Base-by-base conservation (phyloP, 1,140 invertebrate genomes). In the Euglossa dilemma region DNA sequence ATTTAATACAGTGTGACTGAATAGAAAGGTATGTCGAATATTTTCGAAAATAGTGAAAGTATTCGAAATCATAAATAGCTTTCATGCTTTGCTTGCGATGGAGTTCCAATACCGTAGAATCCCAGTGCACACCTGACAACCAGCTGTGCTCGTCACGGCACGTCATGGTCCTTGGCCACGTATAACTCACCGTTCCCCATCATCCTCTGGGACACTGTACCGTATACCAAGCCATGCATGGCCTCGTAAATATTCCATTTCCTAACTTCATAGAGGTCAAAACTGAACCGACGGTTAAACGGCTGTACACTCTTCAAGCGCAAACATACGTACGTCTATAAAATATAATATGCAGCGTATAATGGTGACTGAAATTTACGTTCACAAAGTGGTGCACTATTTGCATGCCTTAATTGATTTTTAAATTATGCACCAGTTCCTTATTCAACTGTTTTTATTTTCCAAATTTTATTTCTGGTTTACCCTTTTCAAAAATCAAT, bases 111-210 rank as follows among this genome's bases (percentile, higher is more conserved):
- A 77, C 61, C 56, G 61, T 47, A 25, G 67, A 16, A 72, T 72
- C 47, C 43, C 54, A 71, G 20, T 23, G 83, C 67, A 82, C 89
- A 90, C 80, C 89, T 90, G 89, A 88, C 88, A 74, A 72, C 85
- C 89, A 90, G 86, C 84, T 90, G 89, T 85, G 64, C 72, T 75
- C 69, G 61, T 83, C 85, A 72, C 63, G 75, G 79, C 36, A 75
- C 86, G 89, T 89, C 74, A 90, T 59, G 82, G 79, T 54, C 71
- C 50, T 78, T 83, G 82, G n/a, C 56, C 70, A 25, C 57, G 28
- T 74, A 85, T 70, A 79, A 74, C 50, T 56, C 76, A 72, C 67
- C 28, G 80, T 70, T 69, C 70, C 61, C 59, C 73, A 57, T 66
- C 36, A 28, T 71, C 66, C 59, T 70, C 70, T 36, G 23, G 66